Percentiles rank a stretch among this genome's conserved stretches.
phyloP scores from a whole-genome alignment of 1,140 invertebrate species.

The Macrobrachium rosenbergii region DNA sequence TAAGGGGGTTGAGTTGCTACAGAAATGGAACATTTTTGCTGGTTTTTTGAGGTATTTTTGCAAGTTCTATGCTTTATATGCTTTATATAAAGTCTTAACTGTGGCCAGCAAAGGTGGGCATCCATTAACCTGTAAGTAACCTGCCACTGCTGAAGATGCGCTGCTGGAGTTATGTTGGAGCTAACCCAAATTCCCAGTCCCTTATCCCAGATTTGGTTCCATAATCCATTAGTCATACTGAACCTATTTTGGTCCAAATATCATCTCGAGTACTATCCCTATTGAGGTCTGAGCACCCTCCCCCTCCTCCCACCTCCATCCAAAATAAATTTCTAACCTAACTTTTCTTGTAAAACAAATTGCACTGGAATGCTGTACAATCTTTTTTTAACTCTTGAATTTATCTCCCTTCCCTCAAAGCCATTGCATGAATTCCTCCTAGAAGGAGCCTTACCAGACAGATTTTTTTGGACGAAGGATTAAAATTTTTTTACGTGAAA shows the following conservation, averaged over 20 bases:
- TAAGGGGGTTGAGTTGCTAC: no score
- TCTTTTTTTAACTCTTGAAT: conserved; percentile 29
- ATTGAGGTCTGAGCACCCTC: background rate
- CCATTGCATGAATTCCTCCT: conserved; percentile 42
- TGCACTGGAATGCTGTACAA: conserved; percentile 3
- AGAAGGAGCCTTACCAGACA: conserved; percentile 57
- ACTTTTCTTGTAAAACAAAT: background rate
- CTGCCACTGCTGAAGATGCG: conserved; percentile 16
- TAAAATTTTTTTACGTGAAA: conserved; percentile 29
- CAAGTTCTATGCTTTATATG: no score
- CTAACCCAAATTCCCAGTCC: conserved; percentile 29
- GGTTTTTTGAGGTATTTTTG: no score
- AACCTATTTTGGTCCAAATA: background rate
- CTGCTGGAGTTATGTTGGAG: conserved; percentile 43
- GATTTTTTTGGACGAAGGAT: conserved; percentile 57
- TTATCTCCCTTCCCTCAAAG: conserved; percentile 24
- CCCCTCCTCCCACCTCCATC: conserved; percentile 3
- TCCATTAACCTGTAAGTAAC: conserved; percentile 2
- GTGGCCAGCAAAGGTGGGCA: no score
- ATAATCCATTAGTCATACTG: no score
- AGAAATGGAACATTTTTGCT: no score
- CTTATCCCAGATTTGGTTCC: background rate
- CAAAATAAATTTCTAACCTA: background rate
- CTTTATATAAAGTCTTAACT: no score
- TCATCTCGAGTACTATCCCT: background rate